Evolutionary conservation across 2,888 invertebrate species (phyloP).

Genomic region (Iphiclides podalirius): DNA sequence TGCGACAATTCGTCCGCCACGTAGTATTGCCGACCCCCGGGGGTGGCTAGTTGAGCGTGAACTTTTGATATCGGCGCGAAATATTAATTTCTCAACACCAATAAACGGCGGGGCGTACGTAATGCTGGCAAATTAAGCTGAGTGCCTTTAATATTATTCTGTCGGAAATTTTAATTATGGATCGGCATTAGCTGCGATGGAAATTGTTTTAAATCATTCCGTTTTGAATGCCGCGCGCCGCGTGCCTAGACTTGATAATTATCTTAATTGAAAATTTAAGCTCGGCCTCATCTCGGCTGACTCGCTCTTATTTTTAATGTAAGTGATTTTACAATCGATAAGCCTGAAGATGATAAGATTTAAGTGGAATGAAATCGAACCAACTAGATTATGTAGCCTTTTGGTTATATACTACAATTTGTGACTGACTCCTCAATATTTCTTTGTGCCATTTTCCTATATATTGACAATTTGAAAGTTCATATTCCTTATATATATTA

Average conservation of each 20-base stretch:
- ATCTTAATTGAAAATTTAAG: conserved; percentile 24
- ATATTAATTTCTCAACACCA: conserved; percentile 77
- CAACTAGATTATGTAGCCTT: background rate
- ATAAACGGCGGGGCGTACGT: conserved; percentile 69
- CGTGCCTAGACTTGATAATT: conserved; percentile 28
- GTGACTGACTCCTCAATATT: too few relatives aligned
- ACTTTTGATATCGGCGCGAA: conserved; percentile 77
- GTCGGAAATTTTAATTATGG: conserved; percentile 66
- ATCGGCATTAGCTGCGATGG: conserved; percentile 49
- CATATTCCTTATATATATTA: too few relatives aligned
- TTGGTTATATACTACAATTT: too few relatives aligned
- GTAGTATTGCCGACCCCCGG: conserved; percentile 57
- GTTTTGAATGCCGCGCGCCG: conserved; percentile 29
- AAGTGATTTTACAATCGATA: conserved; percentile 16
- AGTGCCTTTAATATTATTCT: conserved; percentile 71
- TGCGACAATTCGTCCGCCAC: conserved; percentile 67
- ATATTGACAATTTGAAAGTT: too few relatives aligned
- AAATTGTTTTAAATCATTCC: conserved; percentile 45
- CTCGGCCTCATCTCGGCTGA: conserved; percentile 13
- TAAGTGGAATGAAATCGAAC: background rate
- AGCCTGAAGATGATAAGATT: conserved; percentile 6
- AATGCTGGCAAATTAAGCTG: conserved; percentile 74
- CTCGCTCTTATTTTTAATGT: conserved; percentile 15
- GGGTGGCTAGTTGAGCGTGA: conserved; percentile 77
- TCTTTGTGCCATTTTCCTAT: too few relatives aligned